Conservation (phyloP, 2,797 vertebrate genomes). For the Anisognathus igniventris region DNA sequence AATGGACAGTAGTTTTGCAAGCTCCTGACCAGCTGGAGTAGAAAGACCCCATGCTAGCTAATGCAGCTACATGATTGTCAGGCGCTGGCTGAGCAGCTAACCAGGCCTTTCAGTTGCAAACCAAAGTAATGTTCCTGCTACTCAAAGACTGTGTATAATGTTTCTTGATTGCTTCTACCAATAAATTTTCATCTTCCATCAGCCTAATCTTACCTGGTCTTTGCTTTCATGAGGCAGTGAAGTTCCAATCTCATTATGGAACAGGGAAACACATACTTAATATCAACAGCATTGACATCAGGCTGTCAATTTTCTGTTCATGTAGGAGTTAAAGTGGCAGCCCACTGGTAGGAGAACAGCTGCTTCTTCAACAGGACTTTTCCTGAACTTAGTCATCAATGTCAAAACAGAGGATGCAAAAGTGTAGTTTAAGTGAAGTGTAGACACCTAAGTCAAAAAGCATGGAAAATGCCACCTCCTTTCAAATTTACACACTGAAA, state of each 20-base stretch:
- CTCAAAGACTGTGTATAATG: not conserved
- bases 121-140: not conserved
- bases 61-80: not conserved
- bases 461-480: not conserved
- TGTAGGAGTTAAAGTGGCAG: not conserved
- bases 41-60: not conserved
- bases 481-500: not conserved
- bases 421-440: not conserved
- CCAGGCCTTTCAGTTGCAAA: not conserved
- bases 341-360: not conserved
- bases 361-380: not conserved
- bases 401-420: not conserved
- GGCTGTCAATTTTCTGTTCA: not conserved
- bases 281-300: not conserved
- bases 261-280: not conserved
- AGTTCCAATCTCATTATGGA: not conserved
- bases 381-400: not conserved
- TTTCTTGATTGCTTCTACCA: not conserved
- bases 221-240: not conserved
- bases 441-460: not conserved
- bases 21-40: conserved; percentile 5
- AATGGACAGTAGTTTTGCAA: not conserved
- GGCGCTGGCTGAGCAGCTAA: not conserved
- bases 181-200: not conserved
- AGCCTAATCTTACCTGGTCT: not conserved